A percentile compares a stretch with the other conserved stretches of the same genome.
Conservation (phyloP, 1,140 invertebrate species). For the Halesus radiatus region DNA sequence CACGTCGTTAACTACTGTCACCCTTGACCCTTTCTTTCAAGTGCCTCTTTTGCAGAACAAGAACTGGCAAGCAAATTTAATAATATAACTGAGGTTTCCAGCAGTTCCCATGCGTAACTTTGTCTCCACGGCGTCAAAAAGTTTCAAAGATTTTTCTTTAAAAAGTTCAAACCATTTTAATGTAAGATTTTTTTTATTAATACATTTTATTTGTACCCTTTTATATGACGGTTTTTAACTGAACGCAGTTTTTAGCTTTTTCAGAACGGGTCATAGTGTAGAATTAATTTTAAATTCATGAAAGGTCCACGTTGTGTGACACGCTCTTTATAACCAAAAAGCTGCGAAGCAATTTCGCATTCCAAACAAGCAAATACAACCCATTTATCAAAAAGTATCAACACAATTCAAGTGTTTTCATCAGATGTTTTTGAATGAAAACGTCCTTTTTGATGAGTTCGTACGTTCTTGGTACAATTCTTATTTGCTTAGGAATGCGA, state of each 20-base stretch:
- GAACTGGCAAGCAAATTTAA: neutral
- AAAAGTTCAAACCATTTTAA: neutral
- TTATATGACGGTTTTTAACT: neutral
- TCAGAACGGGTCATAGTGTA: neutral
- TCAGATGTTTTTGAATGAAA: neutral
- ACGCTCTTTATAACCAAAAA: constrained; percentile 1
- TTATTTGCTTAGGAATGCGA: neutral
- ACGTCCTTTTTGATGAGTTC: neutral
- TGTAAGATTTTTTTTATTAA: neutral
- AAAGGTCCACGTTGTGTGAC: neutral
- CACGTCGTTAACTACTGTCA: neutral
- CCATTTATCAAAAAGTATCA: neutral
- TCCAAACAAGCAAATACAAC: neutral
- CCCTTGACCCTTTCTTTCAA: neutral
- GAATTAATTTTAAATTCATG: constrained; percentile 20
- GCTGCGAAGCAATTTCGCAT: neutral
- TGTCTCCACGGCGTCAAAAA: neutral
- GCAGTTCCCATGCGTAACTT: neutral
- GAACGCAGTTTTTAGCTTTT: neutral
- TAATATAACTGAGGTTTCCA: neutral
- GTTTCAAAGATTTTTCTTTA: neutral
- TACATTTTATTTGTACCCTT: neutral
- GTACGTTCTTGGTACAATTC: no score
- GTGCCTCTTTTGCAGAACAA: neutral
- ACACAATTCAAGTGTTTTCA: neutral